phyloP scores from a whole-genome alignment of 2,797 vertebrate genomes.

The Ctenosaura bakeri region DNA sequence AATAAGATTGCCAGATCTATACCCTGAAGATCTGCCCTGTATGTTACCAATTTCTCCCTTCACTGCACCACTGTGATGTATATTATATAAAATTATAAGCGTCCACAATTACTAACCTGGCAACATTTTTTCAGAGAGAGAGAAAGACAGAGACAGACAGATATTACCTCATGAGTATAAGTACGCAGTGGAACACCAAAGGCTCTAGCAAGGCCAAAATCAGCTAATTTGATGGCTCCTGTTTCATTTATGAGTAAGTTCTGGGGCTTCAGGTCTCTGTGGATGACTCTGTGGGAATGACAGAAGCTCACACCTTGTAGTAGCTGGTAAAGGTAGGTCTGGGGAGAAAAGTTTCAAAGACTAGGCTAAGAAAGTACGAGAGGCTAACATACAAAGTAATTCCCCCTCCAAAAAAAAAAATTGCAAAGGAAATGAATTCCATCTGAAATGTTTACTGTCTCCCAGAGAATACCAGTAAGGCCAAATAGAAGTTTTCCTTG shows the following conservation, averaged over 20 bases:
- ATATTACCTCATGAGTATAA: conserved; percentile 82
- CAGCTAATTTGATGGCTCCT: conserved; percentile 83
- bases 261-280: conserved; percentile 83
- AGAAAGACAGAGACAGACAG: not conserved
- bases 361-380: not conserved
- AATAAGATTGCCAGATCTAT: not conserved
- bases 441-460: not conserved
- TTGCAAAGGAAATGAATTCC: not conserved
- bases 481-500: not conserved
- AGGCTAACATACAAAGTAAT: not conserved
- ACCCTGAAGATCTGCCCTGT: no score
- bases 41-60: not conserved
- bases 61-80: not conserved
- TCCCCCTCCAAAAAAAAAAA: not conserved
- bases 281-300: conserved; percentile 82
- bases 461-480: not conserved
- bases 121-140: not conserved
- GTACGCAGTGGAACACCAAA: conserved; percentile 81
- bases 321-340: conserved; percentile 83
- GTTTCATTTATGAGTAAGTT: conserved; percentile 81
- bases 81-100: not conserved
- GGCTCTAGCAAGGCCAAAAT: conserved; percentile 83
- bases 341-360: conserved; percentile 51
- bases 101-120: not conserved
- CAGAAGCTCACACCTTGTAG: conserved; percentile 84